A percentile compares a stretch with the other conserved stretches of the same genome.
These are phyloP conservation scores for Zaprionus gabonicus DNA, from an alignment of 1,140 invertebrate genomes.

Conservation along the genomic window DNA sequence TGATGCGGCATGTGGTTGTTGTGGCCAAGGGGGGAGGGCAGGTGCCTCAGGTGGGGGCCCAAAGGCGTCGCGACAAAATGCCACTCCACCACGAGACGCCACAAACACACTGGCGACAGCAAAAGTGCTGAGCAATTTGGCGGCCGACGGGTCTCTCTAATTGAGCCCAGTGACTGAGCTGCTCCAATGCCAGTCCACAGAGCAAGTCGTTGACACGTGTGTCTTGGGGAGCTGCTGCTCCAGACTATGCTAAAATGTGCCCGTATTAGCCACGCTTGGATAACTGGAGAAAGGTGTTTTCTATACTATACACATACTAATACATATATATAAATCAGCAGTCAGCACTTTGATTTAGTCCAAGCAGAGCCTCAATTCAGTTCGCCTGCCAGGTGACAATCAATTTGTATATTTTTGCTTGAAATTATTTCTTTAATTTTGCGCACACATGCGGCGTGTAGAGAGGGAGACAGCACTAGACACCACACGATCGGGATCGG, in stretches of 20 bases:
- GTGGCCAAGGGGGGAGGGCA: not conserved
- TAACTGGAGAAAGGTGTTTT: conserved; percentile 61
- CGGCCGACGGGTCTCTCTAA: conserved; percentile 65
- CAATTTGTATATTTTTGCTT: conserved; percentile 71
- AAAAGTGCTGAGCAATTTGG: conserved; percentile 79
- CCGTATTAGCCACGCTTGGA: conserved; percentile 35
- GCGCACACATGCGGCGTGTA: conserved; percentile 51
- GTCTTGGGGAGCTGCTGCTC: conserved; percentile 8
- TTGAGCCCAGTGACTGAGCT: conserved; percentile 55
- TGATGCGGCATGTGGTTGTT: conserved; percentile 31
- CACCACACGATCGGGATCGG: conserved; percentile 64
- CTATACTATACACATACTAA: not conserved
- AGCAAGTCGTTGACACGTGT: conserved; percentile 30
- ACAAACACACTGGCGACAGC: conserved; percentile 63
- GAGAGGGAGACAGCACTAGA: conserved; percentile 18
- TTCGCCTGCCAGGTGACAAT: conserved; percentile 74
- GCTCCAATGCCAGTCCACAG: conserved; percentile 6
- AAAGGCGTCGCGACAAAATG: conserved; percentile 79
- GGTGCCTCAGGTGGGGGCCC: conserved; percentile 16
- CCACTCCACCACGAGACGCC: conserved; percentile 48
- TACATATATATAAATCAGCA: conserved; percentile 10
- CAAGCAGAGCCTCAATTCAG: conserved; percentile 25
- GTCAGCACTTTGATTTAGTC: conserved; percentile 64
- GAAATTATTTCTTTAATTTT: conserved; percentile 83
- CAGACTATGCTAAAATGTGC: conserved; percentile 25